A percentile compares a stretch with the other conserved stretches of the same genome.
These are phyloP conservation scores for Meloidogyne hapla DNA, from an alignment of 1,140 invertebrate genomes.

Conservation along the genomic window DNA sequence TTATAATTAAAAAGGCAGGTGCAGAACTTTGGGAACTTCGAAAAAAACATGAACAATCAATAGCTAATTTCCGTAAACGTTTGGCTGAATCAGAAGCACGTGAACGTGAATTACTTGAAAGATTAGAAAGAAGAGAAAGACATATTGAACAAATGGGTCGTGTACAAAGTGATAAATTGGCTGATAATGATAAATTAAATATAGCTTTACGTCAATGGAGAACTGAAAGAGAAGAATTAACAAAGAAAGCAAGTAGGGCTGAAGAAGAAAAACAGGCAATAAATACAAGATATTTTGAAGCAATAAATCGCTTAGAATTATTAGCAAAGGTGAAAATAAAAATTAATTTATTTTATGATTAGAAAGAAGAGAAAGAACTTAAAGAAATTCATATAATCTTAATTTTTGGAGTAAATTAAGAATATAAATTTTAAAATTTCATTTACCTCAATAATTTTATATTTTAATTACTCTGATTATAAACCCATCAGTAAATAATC, in stretches of 20 bases:
- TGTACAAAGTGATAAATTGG: slow-evolving; percentile 14
- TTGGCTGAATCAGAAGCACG: slow-evolving; percentile 12
- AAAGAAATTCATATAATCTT: no score
- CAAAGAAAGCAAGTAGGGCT: slow-evolving; percentile 15
- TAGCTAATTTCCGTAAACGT: slow-evolving; percentile 18
- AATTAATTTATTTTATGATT: no score
- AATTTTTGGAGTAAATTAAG: no score
- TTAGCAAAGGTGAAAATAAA: slow-evolving; percentile 25
- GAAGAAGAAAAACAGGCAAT: slow-evolving; percentile 6
- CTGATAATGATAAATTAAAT: slow-evolving; percentile 22
- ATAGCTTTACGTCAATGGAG: slow-evolving; percentile 25
- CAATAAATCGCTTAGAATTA: slow-evolving; percentile 23
- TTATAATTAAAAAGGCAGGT: not conserved
- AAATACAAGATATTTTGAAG: not conserved
- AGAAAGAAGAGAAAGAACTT: no score
- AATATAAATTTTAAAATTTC: no score
- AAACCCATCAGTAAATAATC: no score
- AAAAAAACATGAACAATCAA: slow-evolving; percentile 22
- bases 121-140: slow-evolving; percentile 31
- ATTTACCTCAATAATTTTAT: no score
- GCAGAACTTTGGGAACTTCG: slow-evolving; percentile 37
- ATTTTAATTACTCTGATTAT: no score
- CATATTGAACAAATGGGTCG: slow-evolving; percentile 38
- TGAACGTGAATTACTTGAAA: slow-evolving; percentile 28
- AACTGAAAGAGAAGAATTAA: slow-evolving; percentile 12